Percentiles rank a stretch among this genome's conserved stretches.
Conservation (phyloP, 1,140 invertebrate species). For the Paracyclopina nana region DNA sequence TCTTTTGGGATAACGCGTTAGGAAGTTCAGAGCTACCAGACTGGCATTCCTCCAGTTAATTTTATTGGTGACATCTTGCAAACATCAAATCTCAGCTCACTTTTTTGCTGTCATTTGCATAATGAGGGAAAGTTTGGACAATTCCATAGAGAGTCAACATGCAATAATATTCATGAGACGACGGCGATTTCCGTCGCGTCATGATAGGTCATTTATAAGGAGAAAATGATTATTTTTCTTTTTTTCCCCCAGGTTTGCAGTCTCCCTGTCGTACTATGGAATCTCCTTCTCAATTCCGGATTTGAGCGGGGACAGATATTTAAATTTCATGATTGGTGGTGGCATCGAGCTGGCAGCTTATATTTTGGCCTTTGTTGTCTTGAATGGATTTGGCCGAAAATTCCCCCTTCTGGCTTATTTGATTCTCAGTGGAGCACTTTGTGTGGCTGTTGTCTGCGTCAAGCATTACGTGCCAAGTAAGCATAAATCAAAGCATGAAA, state of each 20-base stretch:
- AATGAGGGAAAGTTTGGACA: too few relatives aligned
- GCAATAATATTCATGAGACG: too few relatives aligned
- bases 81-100: too few relatives aligned
- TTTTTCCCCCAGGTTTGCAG: conserved; percentile 24
- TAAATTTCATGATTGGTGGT: conserved; percentile 25
- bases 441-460: conserved; percentile 22
- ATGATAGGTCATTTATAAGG: too few relatives aligned
- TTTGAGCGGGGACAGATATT: conserved; percentile 24
- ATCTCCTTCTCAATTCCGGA: conserved; percentile 22
- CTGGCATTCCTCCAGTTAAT: too few relatives aligned
- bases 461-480: conserved; percentile 20
- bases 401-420: conserved; percentile 17
- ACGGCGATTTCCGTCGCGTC: too few relatives aligned
- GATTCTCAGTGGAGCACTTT: conserved; percentile 21
- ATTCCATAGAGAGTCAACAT: too few relatives aligned
- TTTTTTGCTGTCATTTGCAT: too few relatives aligned
- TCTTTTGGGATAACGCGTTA: too few relatives aligned
- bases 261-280: conserved; percentile 23
- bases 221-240: too few relatives aligned
- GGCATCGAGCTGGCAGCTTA: conserved; percentile 23
- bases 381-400: conserved; percentile 22
- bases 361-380: conserved; percentile 23
- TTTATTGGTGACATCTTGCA: too few relatives aligned
- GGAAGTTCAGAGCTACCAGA: too few relatives aligned
- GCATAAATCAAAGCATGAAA: conserved; percentile 10